Evolutionary conservation across 2,113 vertebrate species (phyloP), one percentile per base, ranked within the genome.

Genomic region (Eolophus roseicapilla): DNA sequence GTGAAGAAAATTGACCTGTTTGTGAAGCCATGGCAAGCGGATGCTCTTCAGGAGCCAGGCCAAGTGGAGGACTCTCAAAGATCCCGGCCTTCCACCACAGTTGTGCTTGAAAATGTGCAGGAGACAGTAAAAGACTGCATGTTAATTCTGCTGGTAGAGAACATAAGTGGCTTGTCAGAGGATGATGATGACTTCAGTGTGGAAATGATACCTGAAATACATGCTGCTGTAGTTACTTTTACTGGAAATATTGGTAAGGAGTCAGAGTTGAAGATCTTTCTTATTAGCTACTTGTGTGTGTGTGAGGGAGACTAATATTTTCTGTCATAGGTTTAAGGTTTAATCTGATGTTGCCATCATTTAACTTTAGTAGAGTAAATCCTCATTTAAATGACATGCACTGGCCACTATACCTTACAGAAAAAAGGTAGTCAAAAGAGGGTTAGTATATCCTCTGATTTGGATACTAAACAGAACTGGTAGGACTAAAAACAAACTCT

Each of bases 61-160:
- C 69, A 41, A 47, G 21, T 7, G 65, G 91, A 93, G 60, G 65
- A 39, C 23, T 19, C n/a, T 19, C 39, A 62, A 78, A 87, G 73
- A 37, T 70, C 55, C 3, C 29, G 44, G 33, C 35, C 24, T 71
- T 52, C 97, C 24, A 41, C 37, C 1, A 8, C 89, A 12, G 95
- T 98, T 60, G 96, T 98, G 49, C 86, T 99, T 94, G 97, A 98
- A 94, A 98, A 99, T 14, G 35, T 99, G 25, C 20, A 53, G 1
- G 93, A 98, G 25, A 47, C 47, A 25, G 29, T 85, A 31, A n/a
- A 85, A 24, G 70, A 82, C 1, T 92, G 92, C 1, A 35, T 98
- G 49, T 84, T 99, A 78, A 52, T 20, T 67, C 68, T 99, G 83
- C 87, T 99, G 90, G 95, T 99, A 82, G 98, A 99, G 93, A 98